These are phyloP conservation scores for Drosophila meridiana DNA, from an alignment of 2,888 invertebrate species.

Conservation along the genomic window DNA sequence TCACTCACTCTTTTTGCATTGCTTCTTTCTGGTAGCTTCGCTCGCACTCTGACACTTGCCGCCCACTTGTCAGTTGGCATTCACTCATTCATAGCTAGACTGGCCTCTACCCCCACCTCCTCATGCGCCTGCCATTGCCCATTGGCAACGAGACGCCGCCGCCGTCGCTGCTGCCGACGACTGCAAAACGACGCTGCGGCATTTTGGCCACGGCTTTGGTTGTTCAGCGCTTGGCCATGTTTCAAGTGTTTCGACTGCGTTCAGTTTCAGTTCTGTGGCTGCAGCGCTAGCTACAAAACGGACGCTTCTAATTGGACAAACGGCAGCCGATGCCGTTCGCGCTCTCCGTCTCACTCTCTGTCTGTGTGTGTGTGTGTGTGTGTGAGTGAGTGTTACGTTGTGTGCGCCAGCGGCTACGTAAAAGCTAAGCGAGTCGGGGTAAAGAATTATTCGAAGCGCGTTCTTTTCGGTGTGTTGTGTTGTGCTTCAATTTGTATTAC, in stretches of 20 bases:
- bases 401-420: constrained; percentile 31
- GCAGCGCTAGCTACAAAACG: constrained; percentile 67
- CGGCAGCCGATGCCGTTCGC: constrained; percentile 5
- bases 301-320: constrained; percentile 24
- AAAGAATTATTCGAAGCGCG: constrained; percentile 52
- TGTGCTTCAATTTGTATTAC: constrained; percentile 61
- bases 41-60: constrained; percentile 50
- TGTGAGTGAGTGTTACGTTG: constrained; percentile 3
- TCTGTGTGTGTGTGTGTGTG: background rate
- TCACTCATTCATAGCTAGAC: constrained; percentile 78
- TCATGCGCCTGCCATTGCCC: constrained; percentile 43
- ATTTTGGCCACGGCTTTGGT: constrained; percentile 70
- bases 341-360: background rate
- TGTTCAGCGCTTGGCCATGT: constrained; percentile 69
- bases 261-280: constrained; percentile 70
- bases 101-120: constrained; percentile 5
- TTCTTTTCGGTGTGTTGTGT: constrained; percentile 31
- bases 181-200: constrained; percentile 72
- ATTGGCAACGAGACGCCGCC: constrained; percentile 61
- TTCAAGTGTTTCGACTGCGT: constrained; percentile 63
- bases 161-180: constrained; percentile 47
- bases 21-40: constrained; percentile 21
- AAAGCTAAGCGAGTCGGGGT: constrained; percentile 28
- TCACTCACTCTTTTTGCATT: constrained; percentile 10
- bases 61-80: constrained; percentile 76